phyloP scores from a whole-genome alignment of 2,113 vertebrate species.

The Tupaia tana region DNA sequence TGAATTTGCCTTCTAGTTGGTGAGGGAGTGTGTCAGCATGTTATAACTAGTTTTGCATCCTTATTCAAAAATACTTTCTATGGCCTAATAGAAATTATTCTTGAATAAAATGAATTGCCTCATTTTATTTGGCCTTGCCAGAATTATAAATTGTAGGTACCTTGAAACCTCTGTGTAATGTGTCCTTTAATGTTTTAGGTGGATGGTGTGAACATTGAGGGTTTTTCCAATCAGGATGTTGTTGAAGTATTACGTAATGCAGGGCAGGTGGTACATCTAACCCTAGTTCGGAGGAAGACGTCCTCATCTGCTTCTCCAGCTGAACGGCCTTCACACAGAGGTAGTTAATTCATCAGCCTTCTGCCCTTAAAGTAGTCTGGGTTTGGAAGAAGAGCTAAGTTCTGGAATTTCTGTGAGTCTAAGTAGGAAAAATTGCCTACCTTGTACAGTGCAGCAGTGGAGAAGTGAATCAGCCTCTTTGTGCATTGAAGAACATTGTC shows the following conservation, averaged over 20 bases:
- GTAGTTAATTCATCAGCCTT: conserved; percentile 77
- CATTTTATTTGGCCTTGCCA: background rate
- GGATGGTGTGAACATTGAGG: conserved; percentile 93
- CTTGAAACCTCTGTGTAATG: background rate
- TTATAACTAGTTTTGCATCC: background rate
- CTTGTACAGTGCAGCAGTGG: background rate
- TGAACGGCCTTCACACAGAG: conserved; percentile 87
- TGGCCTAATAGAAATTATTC: background rate
- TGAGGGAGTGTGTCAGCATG: background rate
- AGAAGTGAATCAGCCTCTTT: background rate
- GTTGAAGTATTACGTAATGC: conserved; percentile 92
- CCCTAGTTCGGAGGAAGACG: conserved; percentile 89
- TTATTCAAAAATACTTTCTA: conserved; percentile 15
- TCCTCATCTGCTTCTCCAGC: conserved; percentile 16
- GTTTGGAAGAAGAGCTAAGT: background rate
- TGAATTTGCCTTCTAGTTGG: conserved; percentile 41
- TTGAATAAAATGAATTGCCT: background rate
- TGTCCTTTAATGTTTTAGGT: conserved; percentile 84
- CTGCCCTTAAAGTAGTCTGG: background rate
- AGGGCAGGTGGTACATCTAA: conserved; percentile 91
- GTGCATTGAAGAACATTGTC: background rate
- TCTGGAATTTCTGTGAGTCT: background rate
- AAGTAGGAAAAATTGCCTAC: background rate
- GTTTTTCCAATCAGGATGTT: conserved; percentile 94
- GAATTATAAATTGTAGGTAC: background rate